These are phyloP conservation scores for Cistogaster globosa DNA, from an alignment of 2,888 invertebrate species.

Conservation along the genomic window DNA sequence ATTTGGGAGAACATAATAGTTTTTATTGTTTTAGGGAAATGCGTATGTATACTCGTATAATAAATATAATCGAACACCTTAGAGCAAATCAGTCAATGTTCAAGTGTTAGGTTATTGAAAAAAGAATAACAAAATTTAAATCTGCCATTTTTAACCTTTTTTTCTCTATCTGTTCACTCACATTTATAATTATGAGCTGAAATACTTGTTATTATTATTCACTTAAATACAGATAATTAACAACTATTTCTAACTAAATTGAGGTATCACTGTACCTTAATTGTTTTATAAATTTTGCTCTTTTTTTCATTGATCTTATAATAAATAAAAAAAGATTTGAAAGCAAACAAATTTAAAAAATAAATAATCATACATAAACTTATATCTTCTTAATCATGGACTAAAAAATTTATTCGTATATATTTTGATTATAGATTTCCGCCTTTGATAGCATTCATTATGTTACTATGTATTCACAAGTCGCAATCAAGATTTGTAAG, in stretches of 20 bases:
- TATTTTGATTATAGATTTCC: conserved; percentile 84
- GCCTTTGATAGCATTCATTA: conserved; percentile 85
- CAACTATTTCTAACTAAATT: too few species aligned
- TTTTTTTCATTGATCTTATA: too few species aligned
- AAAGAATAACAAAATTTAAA: not conserved
- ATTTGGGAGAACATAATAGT: conserved; percentile 16
- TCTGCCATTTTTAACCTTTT: too few species aligned
- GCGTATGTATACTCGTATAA: not conserved
- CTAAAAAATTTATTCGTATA: not conserved
- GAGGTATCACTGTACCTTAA: too few species aligned
- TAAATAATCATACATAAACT: not conserved
- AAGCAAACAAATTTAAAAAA: not conserved
- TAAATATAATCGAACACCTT: not conserved
- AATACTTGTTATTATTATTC: too few species aligned
- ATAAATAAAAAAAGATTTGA: too few species aligned
- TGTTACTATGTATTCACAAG: conserved; percentile 84
- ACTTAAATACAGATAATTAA: too few species aligned
- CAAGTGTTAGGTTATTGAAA: not conserved
- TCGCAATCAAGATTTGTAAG: conserved; percentile 86
- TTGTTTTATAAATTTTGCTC: too few species aligned
- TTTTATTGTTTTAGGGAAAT: conserved; percentile 13
- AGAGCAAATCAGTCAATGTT: not conserved
- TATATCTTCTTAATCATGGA: not conserved
- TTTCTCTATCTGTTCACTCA: too few species aligned
- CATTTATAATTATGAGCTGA: too few species aligned